phyloP scores from a whole-genome alignment of 2,797 vertebrate species.

The Huso huso region DNA sequence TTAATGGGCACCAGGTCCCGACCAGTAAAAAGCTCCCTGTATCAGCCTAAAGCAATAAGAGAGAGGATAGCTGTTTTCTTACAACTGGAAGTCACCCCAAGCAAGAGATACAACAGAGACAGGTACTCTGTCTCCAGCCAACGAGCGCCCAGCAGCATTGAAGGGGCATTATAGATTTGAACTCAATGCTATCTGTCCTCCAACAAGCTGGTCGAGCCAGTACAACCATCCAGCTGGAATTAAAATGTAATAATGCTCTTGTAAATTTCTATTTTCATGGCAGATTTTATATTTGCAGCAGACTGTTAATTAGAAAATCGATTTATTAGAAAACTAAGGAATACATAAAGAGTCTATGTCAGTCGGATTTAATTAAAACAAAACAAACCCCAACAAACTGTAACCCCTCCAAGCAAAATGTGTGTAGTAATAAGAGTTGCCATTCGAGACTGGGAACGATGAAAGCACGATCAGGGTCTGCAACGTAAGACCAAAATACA shows the following conservation, averaged over 20 bases:
- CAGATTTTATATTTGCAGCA: neutral
- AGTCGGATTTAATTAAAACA: too few species aligned
- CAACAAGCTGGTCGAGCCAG: neutral
- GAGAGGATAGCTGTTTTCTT: neutral
- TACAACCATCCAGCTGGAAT: too few species aligned
- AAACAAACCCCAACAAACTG: too few species aligned
- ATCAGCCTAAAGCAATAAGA: constrained; percentile 25
- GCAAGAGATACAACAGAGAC: neutral
- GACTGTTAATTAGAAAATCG: neutral
- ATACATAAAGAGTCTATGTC: too few species aligned
- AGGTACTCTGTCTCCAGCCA: neutral
- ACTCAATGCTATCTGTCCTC: neutral
- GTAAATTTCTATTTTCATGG: neutral
- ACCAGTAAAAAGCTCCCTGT: constrained; percentile 23
- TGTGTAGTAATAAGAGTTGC: too few species aligned
- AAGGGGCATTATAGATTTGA: neutral
- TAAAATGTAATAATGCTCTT: neutral
- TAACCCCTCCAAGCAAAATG: too few species aligned
- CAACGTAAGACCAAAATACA: too few species aligned
- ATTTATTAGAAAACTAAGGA: neutral
- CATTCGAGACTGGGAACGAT: too few species aligned
- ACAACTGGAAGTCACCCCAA: neutral
- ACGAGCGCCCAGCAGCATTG: neutral
- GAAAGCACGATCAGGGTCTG: too few species aligned
- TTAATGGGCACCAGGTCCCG: constrained; percentile 32